These are phyloP conservation scores for Pinna nobilis DNA, from an alignment of 1,140 invertebrate genomes.

Conservation along the genomic window DNA sequence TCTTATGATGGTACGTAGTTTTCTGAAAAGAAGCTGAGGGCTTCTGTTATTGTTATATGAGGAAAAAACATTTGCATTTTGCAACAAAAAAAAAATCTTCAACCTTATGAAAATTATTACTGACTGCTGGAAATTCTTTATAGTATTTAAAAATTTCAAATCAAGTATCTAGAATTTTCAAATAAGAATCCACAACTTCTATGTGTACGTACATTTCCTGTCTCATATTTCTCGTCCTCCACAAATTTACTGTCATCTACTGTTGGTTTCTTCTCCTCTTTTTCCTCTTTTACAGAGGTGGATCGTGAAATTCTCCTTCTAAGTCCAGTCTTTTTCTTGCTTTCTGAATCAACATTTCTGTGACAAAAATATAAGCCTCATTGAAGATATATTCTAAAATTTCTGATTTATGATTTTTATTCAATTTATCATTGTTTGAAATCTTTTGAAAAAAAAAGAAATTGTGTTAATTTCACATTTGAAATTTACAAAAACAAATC, in stretches of 20 bases:
- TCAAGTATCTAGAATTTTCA: too few relatives aligned
- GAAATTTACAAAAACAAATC: too few relatives aligned
- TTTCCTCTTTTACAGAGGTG: slow-evolving; percentile 9
- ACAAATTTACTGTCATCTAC: slow-evolving; percentile 48
- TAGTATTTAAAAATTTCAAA: background rate
- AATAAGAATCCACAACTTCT: too few relatives aligned
- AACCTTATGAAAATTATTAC: background rate
- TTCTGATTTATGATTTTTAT: too few relatives aligned
- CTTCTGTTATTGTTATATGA: background rate
- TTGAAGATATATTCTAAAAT: too few relatives aligned
- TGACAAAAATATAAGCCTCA: too few relatives aligned
- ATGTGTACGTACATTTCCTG: slow-evolving; percentile 48
- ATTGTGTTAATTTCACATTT: too few relatives aligned
- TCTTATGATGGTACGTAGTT: background rate
- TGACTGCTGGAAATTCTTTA: background rate
- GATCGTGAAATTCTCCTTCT: too few relatives aligned
- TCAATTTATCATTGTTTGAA: too few relatives aligned
- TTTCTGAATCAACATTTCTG: slow-evolving; percentile 1
- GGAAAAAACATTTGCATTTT: background rate
- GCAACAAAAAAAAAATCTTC: background rate
- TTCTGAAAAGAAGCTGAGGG: background rate
- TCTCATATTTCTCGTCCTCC: slow-evolving; percentile 58
- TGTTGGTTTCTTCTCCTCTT: slow-evolving; percentile 22
- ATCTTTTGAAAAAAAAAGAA: too few relatives aligned
- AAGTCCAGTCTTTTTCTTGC: background rate